Conservation (phyloP, 2,113 vertebrate genomes). For the Ahaetulla prasina region DNA sequence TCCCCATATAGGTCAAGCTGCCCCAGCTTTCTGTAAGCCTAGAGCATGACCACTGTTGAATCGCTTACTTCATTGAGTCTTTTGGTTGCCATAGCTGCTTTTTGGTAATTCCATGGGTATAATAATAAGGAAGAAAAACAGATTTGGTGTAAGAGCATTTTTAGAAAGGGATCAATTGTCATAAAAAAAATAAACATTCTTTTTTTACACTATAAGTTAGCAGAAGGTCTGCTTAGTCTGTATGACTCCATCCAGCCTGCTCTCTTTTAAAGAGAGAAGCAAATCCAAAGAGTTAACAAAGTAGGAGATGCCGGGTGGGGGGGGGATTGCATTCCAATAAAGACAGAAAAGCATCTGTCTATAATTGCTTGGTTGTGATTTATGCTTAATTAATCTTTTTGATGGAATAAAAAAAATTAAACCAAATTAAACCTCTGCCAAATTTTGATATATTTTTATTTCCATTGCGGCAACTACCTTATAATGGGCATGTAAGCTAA, state of each 20-base stretch:
- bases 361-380: neutral
- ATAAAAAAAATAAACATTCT: constrained; percentile 3
- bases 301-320: too few relatives aligned
- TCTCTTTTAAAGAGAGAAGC: neutral
- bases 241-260: neutral
- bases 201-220: neutral
- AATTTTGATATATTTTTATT: constrained; percentile 1
- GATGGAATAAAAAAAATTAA: neutral
- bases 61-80: neutral
- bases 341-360: neutral
- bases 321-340: neutral
- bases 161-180: neutral
- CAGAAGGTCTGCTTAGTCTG: neutral
- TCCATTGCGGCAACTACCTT: neutral
- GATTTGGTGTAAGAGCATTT: neutral
- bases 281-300: neutral
- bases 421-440: neutral
- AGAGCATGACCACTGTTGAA: neutral
- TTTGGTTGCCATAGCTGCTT: neutral
- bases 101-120: neutral
- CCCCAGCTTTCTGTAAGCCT: neutral
- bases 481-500: neutral
- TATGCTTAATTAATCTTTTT: constrained; percentile 4
- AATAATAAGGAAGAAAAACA: constrained; percentile 3
- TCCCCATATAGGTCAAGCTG: neutral